phyloP scores from a whole-genome alignment of 1,140 invertebrate species.

The Bombus picipes region DNA sequence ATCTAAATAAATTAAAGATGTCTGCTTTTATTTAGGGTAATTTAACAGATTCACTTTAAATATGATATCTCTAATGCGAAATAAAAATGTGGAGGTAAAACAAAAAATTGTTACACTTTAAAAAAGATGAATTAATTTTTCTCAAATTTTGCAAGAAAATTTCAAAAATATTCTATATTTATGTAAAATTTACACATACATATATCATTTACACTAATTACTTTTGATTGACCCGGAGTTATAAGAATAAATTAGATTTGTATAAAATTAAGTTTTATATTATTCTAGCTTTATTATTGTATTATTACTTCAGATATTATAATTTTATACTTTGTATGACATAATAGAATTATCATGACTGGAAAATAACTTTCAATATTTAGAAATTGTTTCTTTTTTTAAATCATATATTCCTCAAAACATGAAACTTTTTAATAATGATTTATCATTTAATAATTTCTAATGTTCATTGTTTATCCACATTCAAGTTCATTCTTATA shows the following conservation, averaged over 20 bases:
- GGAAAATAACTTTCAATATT: slow-evolving; percentile 26
- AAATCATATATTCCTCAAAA: background rate
- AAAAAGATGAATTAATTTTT: slow-evolving; percentile 25
- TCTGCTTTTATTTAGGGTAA: slow-evolving; percentile 6
- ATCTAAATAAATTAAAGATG: slow-evolving; percentile 23
- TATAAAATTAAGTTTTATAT: slow-evolving; percentile 6
- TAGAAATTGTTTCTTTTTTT: background rate
- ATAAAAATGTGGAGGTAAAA: background rate
- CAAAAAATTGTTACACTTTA: background rate
- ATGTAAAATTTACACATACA: slow-evolving; percentile 33
- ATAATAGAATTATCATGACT: slow-evolving; percentile 1
- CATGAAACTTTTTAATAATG: background rate
- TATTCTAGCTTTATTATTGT: too few relatives aligned
- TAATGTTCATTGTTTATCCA: background rate
- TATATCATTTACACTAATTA: slow-evolving; percentile 15
- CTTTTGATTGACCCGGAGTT: background rate
- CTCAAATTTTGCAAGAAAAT: slow-evolving; percentile 42
- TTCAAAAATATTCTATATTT: slow-evolving; percentile 45
- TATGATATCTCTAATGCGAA: slow-evolving; percentile 28
- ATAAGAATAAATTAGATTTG: slow-evolving; percentile 24
- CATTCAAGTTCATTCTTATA: background rate
- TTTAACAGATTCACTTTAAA: slow-evolving; percentile 23
- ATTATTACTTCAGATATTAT: background rate
- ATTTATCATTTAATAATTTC: background rate
- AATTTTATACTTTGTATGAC: background rate